Base-by-base conservation (phyloP, 2,113 vertebrate genomes). In the Poeciliopsis retropinna region DNA sequence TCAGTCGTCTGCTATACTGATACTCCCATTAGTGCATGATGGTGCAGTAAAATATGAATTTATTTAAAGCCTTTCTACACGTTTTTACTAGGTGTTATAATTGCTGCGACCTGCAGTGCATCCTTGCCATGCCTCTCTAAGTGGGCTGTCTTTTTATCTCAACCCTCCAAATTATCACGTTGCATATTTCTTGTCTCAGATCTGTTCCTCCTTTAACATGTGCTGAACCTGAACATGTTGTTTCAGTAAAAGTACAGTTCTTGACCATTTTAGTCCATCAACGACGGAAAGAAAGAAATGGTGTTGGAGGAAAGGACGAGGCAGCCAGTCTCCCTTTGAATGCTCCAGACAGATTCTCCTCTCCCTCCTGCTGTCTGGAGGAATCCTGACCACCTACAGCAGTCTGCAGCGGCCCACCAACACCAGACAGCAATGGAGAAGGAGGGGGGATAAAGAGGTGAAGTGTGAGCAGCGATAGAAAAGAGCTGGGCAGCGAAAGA, bases 321-420 rank as follows among this genome's bases (percentile, higher is more conserved):
- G 31, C 70, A 84, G 66, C 44, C 82, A 60, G 25, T 69, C 5
- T 39, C 63, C 79, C 72, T 81, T 11, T 80, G 11, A 69, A 60
- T 5, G 25, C n/a, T 64, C 75, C 88, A 90, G 84, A 85, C 86
- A 57, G 73, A 76, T 63, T 57, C 69, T 81, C 67, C 75, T 71
- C 72, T 76, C 41, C 84, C 78, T 78, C 77, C 73, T 41, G 64
- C 82, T 65, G 79, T 83, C 83, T 86, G 84, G 54, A 76, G 27
- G 8, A 61, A 83, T 83, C 54, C 67, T 76, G 82, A 81, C 76
- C 70, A 78, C 77, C 84, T 82, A 79, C 84, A 82, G 77, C 25
- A 25, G 51, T 57, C 51, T n/a, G 51, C 51, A 57, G 51, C 51
- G 3, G 25, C 67, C 76, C 75, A 54, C 60, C 75, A 61, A 62